Conservation (phyloP, 2,797 vertebrate species). For the Setipinna tenuifilis region DNA sequence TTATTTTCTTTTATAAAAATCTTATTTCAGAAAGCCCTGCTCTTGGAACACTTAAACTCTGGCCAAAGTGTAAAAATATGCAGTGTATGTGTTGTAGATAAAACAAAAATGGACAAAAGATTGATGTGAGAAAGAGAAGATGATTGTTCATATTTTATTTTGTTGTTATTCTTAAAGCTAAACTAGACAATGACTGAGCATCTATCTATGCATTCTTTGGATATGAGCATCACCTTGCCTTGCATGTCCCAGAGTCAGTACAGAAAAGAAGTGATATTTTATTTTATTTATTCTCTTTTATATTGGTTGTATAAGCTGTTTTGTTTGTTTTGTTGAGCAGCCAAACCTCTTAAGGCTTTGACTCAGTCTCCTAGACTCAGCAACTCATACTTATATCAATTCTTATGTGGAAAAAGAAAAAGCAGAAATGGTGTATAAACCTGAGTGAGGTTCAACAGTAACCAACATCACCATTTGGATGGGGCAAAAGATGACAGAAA, state of each 20-base stretch:
- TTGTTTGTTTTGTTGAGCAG: conserved; percentile 76
- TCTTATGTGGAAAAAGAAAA: not conserved
- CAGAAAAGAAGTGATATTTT: conserved; percentile 86
- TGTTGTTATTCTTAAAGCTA: conserved; percentile 56
- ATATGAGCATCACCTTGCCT: conserved; percentile 74
- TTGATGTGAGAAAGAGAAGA: conserved; percentile 45
- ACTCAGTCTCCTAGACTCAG: not conserved
- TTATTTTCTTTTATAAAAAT: conserved; percentile 57
- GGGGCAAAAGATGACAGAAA: not conserved
- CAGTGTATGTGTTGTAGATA: conserved; percentile 77
- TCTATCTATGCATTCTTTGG: conserved; percentile 94
- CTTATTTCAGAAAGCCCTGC: conserved; percentile 67
- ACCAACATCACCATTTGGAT: not conserved
- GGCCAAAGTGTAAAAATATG: conserved; percentile 84
- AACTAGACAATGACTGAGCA: conserved; percentile 69
- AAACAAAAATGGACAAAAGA: conserved; percentile 62
- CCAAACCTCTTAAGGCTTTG: conserved; percentile 39
- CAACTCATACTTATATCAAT: not conserved
- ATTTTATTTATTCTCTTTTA: conserved; percentile 99
- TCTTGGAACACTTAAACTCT: conserved; percentile 74
- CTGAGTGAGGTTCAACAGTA: not conserved
- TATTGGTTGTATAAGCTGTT: conserved; percentile 87
- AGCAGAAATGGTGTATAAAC: not conserved
- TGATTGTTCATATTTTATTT: conserved; percentile 61
- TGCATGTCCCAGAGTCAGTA: conserved; percentile 78